phyloP scores from a whole-genome alignment of 2,113 vertebrate genomes.

The Butorides virescens region DNA sequence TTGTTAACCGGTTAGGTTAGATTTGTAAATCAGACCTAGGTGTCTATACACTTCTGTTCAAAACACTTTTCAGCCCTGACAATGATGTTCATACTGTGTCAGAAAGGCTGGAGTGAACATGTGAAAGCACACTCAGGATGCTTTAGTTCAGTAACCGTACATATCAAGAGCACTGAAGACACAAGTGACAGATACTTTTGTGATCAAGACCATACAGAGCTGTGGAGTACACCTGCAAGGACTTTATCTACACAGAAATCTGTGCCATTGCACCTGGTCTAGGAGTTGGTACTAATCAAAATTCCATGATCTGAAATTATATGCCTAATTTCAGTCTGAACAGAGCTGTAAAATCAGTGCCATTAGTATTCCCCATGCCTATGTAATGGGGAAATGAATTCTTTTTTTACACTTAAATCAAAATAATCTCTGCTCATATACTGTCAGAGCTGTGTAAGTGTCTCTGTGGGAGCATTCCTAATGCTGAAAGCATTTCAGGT shows the following conservation, averaged over 20 bases:
- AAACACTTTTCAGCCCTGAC: neutral
- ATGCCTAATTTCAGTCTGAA: neutral
- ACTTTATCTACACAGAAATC: neutral
- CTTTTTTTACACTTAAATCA: neutral
- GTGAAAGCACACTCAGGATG: neutral
- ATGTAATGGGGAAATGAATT: neutral
- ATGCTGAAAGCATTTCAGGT: neutral
- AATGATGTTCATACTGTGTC: neutral
- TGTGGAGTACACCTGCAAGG: neutral
- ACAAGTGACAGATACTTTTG: neutral
- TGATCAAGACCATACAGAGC: neutral
- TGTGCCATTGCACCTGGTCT: neutral
- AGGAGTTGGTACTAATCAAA: neutral
- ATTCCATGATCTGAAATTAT: neutral
- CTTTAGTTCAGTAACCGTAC: neutral
- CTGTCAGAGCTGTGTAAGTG: neutral
- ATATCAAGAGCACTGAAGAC: neutral
- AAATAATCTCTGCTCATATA: neutral
- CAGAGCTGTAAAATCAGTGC: neutral
- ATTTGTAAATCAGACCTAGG: neutral
- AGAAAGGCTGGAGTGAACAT: neutral
- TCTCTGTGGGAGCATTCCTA: neutral
- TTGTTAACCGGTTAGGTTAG: neutral
- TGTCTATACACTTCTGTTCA: neutral
- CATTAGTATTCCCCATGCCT: neutral